Evolutionary conservation across 1,140 invertebrate genomes (phyloP), one percentile per base, ranked within the genome.

Genomic region (Tenebrio molitor): DNA sequence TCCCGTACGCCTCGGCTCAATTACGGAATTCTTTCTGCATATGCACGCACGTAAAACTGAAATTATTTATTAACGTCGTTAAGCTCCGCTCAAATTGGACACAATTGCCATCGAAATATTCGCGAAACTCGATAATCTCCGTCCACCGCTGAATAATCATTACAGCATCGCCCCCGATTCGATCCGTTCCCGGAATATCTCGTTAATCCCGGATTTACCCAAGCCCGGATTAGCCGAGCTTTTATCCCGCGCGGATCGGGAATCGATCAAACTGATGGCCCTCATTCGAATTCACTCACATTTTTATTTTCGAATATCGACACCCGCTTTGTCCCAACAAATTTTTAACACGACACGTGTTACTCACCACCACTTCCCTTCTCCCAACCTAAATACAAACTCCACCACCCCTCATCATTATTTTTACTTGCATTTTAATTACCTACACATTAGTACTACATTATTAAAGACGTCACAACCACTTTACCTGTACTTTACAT

Each of bases 121-220:
- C 41, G 41, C 44, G 2, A n/a, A n/a, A 21, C 44, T 50, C 8
- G 50, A 29, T 58, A 58, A 58, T 58, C 50, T 29, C 50, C 23
- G 17, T 58, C 50, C 50, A 23, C 41, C 25, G 63, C 41, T 66
- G 19, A 66, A 66, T 66, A 66, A 66, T 66, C 41, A 67, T 67
- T 67, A 67, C 17, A 23, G 39, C 65, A 67, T 44, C 58, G 25
- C 19, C 44, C 64, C 66, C 25, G 63, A 71, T 73, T 77, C 76
- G 69, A 77, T 75, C 74, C 75, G 73, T 77, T 72, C 42, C 34
- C 69, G 63, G 39, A 42, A 66, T 50, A 50, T 68, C 65, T 73
- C 36, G 69, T 74, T 76, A 76, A 78, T 78, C 75, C 73, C 53
- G 77, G 77, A 74, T 77, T 75, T 71, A 42, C 33, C 72, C 67